These are phyloP conservation scores for Chunga burmeisteri DNA, from an alignment of 2,113 vertebrate genomes.

Conservation along the genomic window DNA sequence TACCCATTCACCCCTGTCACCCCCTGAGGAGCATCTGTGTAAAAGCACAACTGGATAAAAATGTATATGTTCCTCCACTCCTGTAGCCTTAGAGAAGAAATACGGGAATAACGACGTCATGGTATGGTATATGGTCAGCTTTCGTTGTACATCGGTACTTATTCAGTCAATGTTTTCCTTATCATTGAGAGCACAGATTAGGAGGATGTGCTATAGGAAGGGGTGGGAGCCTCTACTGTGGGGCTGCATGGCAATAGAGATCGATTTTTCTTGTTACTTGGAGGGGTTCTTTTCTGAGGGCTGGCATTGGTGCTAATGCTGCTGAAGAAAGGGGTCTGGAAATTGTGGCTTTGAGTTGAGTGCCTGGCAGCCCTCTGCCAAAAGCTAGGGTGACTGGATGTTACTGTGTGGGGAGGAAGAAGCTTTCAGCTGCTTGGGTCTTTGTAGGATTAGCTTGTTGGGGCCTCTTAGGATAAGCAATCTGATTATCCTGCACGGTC, in stretches of 20 bases:
- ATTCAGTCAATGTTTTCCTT: background rate
- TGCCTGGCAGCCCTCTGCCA: background rate
- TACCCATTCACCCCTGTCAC: background rate
- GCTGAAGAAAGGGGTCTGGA: background rate
- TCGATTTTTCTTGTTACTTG: background rate
- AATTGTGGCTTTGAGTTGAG: background rate
- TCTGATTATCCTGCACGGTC: background rate
- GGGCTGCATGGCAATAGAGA: background rate
- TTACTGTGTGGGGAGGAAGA: background rate
- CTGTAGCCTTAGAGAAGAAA: background rate
- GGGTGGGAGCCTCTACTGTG: background rate
- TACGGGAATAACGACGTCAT: background rate
- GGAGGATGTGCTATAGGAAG: background rate
- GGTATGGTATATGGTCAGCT: background rate
- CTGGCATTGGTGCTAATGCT: background rate
- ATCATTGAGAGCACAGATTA: background rate
- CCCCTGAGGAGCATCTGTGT: background rate
- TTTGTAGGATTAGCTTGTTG: background rate
- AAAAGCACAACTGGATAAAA: conserved; percentile 7
- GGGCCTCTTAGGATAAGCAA: background rate
- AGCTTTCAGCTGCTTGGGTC: background rate
- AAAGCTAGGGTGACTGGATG: background rate
- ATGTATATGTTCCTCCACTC: background rate
- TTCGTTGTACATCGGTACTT: background rate
- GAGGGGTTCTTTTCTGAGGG: background rate